Conservation (phyloP, 2,113 vertebrate genomes). For the Amphilophus citrinellus region DNA sequence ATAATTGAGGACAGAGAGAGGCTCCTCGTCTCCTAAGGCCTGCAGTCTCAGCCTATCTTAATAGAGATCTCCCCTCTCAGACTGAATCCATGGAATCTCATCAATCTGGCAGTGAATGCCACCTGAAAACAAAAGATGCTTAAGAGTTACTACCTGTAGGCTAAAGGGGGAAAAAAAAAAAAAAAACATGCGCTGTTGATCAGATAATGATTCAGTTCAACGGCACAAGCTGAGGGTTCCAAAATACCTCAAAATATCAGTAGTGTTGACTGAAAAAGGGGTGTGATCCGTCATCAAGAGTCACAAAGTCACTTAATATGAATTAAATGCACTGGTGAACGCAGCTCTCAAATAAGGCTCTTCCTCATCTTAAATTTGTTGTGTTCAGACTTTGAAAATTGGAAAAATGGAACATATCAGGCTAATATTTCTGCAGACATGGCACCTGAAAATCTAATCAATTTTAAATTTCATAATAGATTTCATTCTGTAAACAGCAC, state of each 20-base stretch:
- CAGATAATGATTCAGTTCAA: neutral
- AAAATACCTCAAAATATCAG: neutral
- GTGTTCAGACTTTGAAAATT: neutral
- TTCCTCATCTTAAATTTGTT: neutral
- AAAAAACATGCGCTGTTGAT: neutral
- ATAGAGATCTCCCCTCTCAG: slow-evolving; percentile 61
- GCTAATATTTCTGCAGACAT: neutral
- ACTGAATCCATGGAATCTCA: slow-evolving; percentile 31
- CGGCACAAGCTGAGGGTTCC: accelerated
- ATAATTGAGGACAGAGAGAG: slow-evolving; percentile 27
- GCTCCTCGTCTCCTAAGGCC: slow-evolving; percentile 35
- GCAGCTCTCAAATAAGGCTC: neutral
- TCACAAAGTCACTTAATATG: neutral
- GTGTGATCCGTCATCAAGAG: neutral
- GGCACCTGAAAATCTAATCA: neutral
- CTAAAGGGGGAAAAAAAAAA: neutral
- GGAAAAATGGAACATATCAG: neutral
- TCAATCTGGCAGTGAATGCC: slow-evolving; percentile 20
- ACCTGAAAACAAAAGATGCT: slow-evolving; percentile 37
- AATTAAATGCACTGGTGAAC: neutral
- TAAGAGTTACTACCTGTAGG: slow-evolving; percentile 21
- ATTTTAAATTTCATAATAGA: too few species aligned
- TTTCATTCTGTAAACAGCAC: neutral
- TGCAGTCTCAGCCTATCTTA: slow-evolving; percentile 61
- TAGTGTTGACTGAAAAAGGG: neutral